phyloP scores from a whole-genome alignment of 30 jellyfish, hydroid and myxozoan species.

The Aurelia sp. region DNA sequence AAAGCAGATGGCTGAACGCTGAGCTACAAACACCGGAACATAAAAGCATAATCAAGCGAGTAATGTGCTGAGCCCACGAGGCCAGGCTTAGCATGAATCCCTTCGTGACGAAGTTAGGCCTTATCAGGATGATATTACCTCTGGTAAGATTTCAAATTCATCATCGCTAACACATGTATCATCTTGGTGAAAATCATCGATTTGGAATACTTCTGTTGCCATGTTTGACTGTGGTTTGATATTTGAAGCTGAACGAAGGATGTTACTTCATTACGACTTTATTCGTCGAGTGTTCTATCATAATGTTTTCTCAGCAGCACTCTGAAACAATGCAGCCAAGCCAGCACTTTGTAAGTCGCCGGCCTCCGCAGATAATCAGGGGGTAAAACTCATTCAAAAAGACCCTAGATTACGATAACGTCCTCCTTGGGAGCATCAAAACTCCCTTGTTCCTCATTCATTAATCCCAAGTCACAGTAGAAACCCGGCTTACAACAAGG shows the following conservation, averaged over 20 bases:
- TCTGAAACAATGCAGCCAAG: conserved; percentile 39
- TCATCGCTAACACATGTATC: conserved; percentile 92
- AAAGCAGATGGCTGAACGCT: too few relatives aligned
- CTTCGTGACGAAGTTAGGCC: too few relatives aligned
- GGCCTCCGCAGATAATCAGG: conserved; percentile 21
- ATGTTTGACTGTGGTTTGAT: conserved; percentile 1
- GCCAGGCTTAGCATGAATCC: conserved; percentile 11
- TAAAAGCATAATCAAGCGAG: too few relatives aligned
- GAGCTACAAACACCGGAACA: too few relatives aligned
- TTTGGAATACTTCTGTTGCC: conserved; percentile 95
- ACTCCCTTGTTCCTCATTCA: too few relatives aligned
- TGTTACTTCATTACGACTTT: too few relatives aligned
- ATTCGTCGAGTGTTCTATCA: conserved; percentile 3
- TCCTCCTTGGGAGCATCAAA: too few relatives aligned
- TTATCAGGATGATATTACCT: conserved; percentile 41
- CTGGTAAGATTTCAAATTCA: conserved; percentile 91
- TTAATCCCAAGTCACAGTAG: too few relatives aligned
- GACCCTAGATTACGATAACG: too few relatives aligned
- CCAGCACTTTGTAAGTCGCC: conserved; percentile 36
- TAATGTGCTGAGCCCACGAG: conserved; percentile 24
- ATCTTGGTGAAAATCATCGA: conserved; percentile 93
- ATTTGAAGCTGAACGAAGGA: too few relatives aligned
- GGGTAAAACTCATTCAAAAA: too few relatives aligned
- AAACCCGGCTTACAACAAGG: too few relatives aligned
- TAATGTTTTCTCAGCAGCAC: conserved; percentile 31